These are phyloP conservation scores for Geotrypetes seraphini DNA, from an alignment of 2,797 vertebrate species.

Conservation along the genomic window DNA sequence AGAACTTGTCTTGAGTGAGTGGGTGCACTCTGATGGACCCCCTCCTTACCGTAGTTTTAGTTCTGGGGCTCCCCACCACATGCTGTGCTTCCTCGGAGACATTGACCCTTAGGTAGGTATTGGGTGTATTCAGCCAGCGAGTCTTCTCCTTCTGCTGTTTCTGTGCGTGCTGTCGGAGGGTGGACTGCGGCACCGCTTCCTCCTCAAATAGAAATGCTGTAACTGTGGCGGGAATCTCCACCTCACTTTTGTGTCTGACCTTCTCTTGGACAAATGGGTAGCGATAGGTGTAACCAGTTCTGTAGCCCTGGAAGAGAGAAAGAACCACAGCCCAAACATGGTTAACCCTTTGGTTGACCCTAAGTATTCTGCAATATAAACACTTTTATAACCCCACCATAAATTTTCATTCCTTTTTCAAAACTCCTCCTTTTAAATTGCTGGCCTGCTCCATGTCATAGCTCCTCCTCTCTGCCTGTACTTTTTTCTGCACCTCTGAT, in stretches of 20 bases:
- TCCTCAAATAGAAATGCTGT: constrained; percentile 83
- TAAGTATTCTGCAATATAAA: too few relatives aligned
- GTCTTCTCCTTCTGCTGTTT: constrained; percentile 93
- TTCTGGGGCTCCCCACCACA: constrained; percentile 53
- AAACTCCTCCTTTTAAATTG: too few relatives aligned
- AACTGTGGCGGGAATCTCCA: constrained; percentile 84
- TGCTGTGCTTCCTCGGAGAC: constrained; percentile 63
- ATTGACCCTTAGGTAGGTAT: constrained; percentile 83
- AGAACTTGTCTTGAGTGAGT: too few relatives aligned
- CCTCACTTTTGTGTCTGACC: constrained; percentile 77
- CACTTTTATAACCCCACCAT: too few relatives aligned
- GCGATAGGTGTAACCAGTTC: constrained; percentile 88
- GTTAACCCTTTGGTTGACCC: too few relatives aligned
- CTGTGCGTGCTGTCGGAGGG: constrained; percentile 71
- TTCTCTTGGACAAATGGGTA: constrained; percentile 87
- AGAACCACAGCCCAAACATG: too few relatives aligned
- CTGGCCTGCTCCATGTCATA: too few relatives aligned
- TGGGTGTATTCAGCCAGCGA: constrained; percentile 93
- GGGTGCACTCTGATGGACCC: not conserved
- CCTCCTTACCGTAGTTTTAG: constrained; percentile 72
- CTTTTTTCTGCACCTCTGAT: too few relatives aligned
- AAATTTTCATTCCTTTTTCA: too few relatives aligned
- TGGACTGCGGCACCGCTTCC: constrained; percentile 55
- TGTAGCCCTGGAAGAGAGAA: constrained; percentile 56
- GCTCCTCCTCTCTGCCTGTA: too few relatives aligned